A percentile compares a stretch with the other conserved stretches of the same genome.
Conservation (phyloP, 2,113 vertebrate genomes). For the Pomatorhinus ruficollis region DNA sequence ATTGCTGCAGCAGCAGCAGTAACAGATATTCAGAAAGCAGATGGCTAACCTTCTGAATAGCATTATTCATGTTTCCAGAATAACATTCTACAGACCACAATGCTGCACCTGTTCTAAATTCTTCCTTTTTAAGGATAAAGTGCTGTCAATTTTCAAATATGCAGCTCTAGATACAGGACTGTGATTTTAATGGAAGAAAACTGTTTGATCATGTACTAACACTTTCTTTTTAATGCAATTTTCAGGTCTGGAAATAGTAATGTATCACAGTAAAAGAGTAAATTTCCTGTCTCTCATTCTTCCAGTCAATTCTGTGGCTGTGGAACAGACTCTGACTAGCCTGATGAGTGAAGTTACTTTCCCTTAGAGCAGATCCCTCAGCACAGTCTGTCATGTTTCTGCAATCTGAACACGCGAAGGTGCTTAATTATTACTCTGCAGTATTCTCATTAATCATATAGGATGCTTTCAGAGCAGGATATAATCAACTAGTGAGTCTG, state of each 20-base stretch:
- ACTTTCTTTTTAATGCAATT: not conserved
- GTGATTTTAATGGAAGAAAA: not conserved
- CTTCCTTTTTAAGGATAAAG: not conserved
- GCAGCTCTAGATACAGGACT: not conserved
- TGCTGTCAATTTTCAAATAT: not conserved
- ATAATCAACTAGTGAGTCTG: not conserved
- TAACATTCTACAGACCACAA: constrained; percentile 33
- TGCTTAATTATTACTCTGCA: not conserved
- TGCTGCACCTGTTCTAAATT: constrained; percentile 37
- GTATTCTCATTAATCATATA: not conserved
- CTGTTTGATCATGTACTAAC: not conserved
- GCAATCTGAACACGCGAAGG: not conserved
- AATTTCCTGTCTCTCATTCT: not conserved
- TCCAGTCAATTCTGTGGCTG: not conserved
- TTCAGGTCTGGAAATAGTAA: not conserved
- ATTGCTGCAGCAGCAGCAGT: not conserved
- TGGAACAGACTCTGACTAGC: not conserved
- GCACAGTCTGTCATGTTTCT: not conserved
- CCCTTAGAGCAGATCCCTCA: not conserved
- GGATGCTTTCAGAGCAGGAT: not conserved
- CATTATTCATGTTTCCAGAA: constrained; percentile 66
- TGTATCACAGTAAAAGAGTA: not conserved
- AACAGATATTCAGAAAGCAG: constrained; percentile 56
- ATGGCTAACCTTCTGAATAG: constrained; percentile 62
- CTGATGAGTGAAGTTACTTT: not conserved